phyloP scores from a whole-genome alignment of 2,888 invertebrate genomes.

The Trypoxylon attenuatum region DNA sequence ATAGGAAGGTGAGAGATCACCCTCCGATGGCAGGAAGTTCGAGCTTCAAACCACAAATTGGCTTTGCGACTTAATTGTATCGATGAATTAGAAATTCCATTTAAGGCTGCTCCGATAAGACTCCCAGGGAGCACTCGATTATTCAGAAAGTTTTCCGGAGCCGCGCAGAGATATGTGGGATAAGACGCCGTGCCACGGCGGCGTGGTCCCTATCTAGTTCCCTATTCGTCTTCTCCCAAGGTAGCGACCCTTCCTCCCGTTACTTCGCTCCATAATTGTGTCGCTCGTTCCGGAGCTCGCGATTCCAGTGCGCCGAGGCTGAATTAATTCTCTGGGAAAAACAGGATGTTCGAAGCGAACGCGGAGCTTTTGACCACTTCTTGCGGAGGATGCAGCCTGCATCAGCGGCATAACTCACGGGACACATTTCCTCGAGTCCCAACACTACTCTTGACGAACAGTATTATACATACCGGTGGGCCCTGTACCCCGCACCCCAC shows the following conservation, averaged over 20 bases:
- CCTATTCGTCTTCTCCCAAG: no score
- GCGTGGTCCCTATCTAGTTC: no score
- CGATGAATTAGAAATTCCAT: slow-evolving; percentile 54
- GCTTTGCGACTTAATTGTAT: slow-evolving; percentile 37
- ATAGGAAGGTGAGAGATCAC: no score
- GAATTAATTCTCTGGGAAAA: slow-evolving; percentile 19
- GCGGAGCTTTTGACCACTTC: neutral
- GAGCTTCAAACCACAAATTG: slow-evolving; percentile 31
- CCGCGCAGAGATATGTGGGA: slow-evolving; percentile 15
- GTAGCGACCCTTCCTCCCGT: slow-evolving; percentile 4
- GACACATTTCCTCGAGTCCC: slow-evolving; percentile 10
- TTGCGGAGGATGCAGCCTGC: no score
- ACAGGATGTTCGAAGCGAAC: slow-evolving; percentile 1
- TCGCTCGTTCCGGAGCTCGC: slow-evolving; percentile 6
- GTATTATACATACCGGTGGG: no score
- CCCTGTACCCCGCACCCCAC: no score
- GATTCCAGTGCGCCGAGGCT: slow-evolving; percentile 3
- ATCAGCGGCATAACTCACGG: no score
- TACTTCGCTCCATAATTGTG: slow-evolving; percentile 36
- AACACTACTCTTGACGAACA: no score
- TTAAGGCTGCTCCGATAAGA: slow-evolving; percentile 29
- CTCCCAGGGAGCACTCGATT: slow-evolving; percentile 34
- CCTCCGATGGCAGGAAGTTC: slow-evolving; percentile 20
- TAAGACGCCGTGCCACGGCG: slow-evolving; percentile 3
- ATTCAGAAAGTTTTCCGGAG: slow-evolving; percentile 44